phyloP scores from a whole-genome alignment of 2,797 vertebrate genomes.

The Phalanger gymnotis region DNA sequence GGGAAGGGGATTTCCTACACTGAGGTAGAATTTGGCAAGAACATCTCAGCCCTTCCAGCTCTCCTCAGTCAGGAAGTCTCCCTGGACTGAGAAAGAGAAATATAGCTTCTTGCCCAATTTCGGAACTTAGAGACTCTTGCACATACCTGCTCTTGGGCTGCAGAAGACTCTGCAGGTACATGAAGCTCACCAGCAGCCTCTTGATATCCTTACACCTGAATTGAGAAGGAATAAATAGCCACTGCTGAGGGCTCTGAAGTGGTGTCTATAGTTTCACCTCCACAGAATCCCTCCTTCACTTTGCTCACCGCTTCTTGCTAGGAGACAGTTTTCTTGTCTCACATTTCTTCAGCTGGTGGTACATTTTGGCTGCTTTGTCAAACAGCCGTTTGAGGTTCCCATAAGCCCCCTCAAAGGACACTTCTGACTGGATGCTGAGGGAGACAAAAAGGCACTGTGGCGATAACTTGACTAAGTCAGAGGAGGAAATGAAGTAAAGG shows the following conservation, averaged over 20 bases:
- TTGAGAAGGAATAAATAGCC: slow-evolving; percentile 26
- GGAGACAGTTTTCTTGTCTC: slow-evolving; percentile 95
- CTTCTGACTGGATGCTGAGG: slow-evolving; percentile 95
- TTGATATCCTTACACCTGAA: slow-evolving; percentile 97
- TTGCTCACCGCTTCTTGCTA: slow-evolving; percentile 91
- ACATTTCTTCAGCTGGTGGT: slow-evolving; percentile 95
- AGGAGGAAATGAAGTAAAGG: not conserved
- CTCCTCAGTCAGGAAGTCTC: not conserved
- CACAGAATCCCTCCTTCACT: slow-evolving; percentile 66
- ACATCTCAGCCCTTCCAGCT: not conserved
- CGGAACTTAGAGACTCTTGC: not conserved
- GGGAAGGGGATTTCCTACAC: not conserved
- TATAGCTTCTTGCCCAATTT: not conserved
- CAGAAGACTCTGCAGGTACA: slow-evolving; percentile 97
- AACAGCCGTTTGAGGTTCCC: slow-evolving; percentile 97
- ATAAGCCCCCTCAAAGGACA: slow-evolving; percentile 96
- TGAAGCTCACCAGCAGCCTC: slow-evolving; percentile 96
- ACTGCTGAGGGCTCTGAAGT: not conserved
- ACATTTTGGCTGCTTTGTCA: slow-evolving; percentile 98
- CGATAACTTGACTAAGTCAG: not conserved
- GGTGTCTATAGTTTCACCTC: not conserved
- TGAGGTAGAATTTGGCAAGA: not conserved
- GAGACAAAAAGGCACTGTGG: not conserved
- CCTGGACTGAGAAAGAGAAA: not conserved
- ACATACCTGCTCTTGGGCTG: slow-evolving; percentile 97